Base-by-base conservation (phyloP, 1,140 invertebrate genomes). In the Portunus trituberculatus region DNA sequence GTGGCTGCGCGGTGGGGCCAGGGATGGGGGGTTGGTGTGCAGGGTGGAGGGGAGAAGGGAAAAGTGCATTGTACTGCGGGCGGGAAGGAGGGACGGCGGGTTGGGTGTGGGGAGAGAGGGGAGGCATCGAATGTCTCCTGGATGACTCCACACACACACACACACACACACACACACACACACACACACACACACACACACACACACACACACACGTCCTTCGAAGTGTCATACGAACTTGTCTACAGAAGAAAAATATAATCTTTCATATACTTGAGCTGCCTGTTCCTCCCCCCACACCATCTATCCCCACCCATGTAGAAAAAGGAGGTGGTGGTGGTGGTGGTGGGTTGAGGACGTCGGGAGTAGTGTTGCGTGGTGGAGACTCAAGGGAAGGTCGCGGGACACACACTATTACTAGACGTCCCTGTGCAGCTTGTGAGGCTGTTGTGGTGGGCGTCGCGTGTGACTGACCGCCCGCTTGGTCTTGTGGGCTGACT, bases 61-160 rank as follows among this genome's bases (percentile, higher is more conserved):
- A 52, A 52, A 52, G 67, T 76, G 67, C 67, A 76, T 76, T 76
- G 67, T 76, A 76, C 67, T 76, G 67, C 67, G 67, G 67, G 67
- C 67, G 67, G 67, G 67, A 76, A 76, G 67, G 67, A 76, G 20
- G 67, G 29, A 25, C 8, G 52, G 46, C 10, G 4, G 46, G 32
- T 45, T 14, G 52, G 25, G 28, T 8, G 45, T 29, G 90, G 25
- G 20, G 52, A 6, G 52, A 28, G 46, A 59, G 25, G 45, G 25
- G n/a, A 25, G 87, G 90, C 29, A 88, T 76, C n/a, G 20, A 76
- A n/a, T 76, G 67, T 76, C 67, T 76, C 67, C 20, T 76, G 67
- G 67, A 76, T 76, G 67, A 76, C 67, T 76, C 20, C n/a, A 59
- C 12, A 16, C 52, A 59, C 52, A 59, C 52, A 59, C 52, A 59